Evolutionary conservation across 2,888 invertebrate genomes (phyloP).

Genomic region (Lycophotia porphyrea): DNA sequence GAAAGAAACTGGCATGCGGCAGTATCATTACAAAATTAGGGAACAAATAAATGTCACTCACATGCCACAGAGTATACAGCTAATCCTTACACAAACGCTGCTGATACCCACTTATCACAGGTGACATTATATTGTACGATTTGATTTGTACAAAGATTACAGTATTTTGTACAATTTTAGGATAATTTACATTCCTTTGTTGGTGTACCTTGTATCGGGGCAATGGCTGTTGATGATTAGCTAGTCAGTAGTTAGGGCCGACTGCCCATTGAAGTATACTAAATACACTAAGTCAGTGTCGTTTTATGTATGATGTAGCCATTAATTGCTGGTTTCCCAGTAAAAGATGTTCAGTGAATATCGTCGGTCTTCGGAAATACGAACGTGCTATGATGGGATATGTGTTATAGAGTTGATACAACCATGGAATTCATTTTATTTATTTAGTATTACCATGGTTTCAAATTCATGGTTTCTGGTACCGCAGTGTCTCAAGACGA

Average conservation of each 20-base stretch:
- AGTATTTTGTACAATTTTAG: slow-evolving; percentile 14
- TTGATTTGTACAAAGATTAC: slow-evolving; percentile 58
- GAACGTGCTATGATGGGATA: background rate
- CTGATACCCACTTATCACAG: slow-evolving; percentile 49
- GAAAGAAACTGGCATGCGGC: slow-evolving; percentile 37
- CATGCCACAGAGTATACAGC: slow-evolving; percentile 16
- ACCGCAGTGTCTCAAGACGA: too few species aligned
- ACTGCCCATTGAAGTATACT: background rate
- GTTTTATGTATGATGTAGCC: background rate
- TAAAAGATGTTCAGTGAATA: background rate
- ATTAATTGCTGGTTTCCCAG: background rate
- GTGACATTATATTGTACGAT: slow-evolving; percentile 49
- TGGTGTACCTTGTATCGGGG: background rate
- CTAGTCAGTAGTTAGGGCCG: background rate
- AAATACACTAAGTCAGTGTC: background rate
- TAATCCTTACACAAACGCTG: slow-evolving; percentile 48
- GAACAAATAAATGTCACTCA: slow-evolving; percentile 58
- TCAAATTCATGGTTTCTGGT: too few species aligned
- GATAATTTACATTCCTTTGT: slow-evolving; percentile 20
- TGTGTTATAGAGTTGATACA: background rate
- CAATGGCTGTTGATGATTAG: background rate
- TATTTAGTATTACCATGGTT: background rate
- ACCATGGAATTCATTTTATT: background rate
- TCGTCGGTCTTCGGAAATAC: background rate
- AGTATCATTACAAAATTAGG: slow-evolving; percentile 12